Evolutionary conservation across 2,113 vertebrate species (phyloP), one percentile per base, ranked within the genome.

Genomic region (Camarhynchus parvulus): DNA sequence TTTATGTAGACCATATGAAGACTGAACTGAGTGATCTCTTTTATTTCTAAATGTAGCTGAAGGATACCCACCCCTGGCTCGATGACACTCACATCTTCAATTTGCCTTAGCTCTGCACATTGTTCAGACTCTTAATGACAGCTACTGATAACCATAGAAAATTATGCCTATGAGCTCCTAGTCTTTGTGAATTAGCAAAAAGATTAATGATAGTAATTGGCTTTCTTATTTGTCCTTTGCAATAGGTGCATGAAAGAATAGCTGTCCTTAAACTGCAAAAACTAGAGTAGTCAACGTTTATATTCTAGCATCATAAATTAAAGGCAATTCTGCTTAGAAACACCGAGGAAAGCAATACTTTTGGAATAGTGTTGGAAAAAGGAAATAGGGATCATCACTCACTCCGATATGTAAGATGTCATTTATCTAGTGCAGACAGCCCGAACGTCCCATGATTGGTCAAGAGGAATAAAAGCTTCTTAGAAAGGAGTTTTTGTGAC

Each of bases 361-460:
- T 81, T 83, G 35, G 37, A 83, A 52, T 44, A 95, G 80, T 28
- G 46, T n/a, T 93, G 76, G 83, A 94, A 95, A 95, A 89, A 84
- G 81, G 28, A 95, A 95, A 80, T 56, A 77, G 76, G 42, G 31
- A 88, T 92, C 79, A 95, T 96, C 59, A 79, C 82, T 97, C 88
- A 95, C 76, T 96, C 89, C 82, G 91, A 95, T 92, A 90, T 55
- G 84, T 49, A 83, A 96, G 92, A 94, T 75, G 81, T 28, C 72
- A 92, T 96, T 96, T 93, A 95, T 95, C 89, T 88, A 75, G n/a
- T 58, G 68, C 85, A 95, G 93, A 78, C 93, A 95, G 86, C 86
- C 89, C 87, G 92, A 13, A 73, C 27, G 3, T 93, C 87, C 87
- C 24, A 14, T 64, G 66, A 81, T 56, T 86, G 91, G 86, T 95